Conservation (phyloP, 2,888 invertebrate species). For the Prosapia bicincta region DNA sequence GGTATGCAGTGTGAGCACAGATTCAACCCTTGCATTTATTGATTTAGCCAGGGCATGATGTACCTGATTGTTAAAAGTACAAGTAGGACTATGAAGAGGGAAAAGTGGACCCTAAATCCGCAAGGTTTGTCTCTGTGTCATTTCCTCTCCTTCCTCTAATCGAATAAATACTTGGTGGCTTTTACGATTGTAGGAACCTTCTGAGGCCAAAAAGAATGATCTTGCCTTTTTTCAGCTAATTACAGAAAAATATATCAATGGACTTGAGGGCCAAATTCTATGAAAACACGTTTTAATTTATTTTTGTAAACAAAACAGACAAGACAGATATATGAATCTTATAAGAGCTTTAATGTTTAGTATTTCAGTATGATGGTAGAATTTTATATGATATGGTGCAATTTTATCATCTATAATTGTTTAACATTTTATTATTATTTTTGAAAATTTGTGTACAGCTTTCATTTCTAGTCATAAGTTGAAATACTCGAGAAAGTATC, state of each 20-base stretch:
- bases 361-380: no score
- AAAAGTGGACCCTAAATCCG: background rate
- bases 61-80: background rate
- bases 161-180: background rate
- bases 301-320: background rate
- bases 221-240: background rate
- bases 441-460: background rate
- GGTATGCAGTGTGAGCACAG: background rate
- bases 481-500: background rate
- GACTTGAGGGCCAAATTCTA: background rate
- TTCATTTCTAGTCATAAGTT: background rate
- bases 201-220: background rate
- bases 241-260: background rate
- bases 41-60: background rate
- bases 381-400: background rate
- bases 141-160: background rate
- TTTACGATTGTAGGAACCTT: background rate
- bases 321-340: slow-evolving; percentile 2
- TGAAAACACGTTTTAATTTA: background rate
- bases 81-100: background rate
- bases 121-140: background rate
- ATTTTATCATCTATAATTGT: background rate
- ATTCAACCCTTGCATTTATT: background rate
- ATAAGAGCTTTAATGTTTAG: background rate
- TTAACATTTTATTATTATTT: no score